These are phyloP conservation scores for Sapajus apella DNA, from an alignment of 2,113 vertebrate species.

Conservation along the genomic window DNA sequence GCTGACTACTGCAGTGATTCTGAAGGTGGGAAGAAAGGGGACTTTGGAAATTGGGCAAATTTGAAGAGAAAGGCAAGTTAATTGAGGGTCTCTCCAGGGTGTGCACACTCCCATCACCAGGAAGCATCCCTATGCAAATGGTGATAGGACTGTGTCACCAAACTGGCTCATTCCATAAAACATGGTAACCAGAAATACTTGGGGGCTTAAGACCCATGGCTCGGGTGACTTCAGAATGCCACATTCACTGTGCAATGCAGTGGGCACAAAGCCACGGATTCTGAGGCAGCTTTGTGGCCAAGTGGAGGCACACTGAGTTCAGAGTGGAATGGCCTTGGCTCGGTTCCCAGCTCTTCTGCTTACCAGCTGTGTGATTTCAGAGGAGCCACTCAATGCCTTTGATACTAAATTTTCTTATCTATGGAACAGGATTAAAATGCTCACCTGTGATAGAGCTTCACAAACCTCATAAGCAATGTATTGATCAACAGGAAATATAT, in stretches of 20 bases:
- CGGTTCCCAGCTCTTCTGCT: background rate
- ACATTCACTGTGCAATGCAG: accelerated
- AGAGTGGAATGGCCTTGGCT: background rate
- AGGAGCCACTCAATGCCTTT: background rate
- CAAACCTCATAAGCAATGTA: background rate
- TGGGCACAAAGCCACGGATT: background rate
- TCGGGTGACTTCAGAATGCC: background rate
- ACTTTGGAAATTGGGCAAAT: background rate
- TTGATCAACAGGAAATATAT: background rate
- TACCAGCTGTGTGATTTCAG: background rate
- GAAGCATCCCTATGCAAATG: background rate
- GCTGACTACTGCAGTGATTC: background rate
- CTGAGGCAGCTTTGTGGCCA: background rate
- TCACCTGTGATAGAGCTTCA: background rate
- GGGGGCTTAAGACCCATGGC: background rate
- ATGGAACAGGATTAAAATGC: background rate
- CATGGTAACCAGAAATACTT: background rate
- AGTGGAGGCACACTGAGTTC: background rate
- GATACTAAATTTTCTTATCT: background rate
- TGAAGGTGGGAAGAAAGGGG: background rate
- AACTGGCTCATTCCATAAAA: background rate
- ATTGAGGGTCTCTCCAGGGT: background rate
- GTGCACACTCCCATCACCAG: background rate
- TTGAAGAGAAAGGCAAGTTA: background rate
- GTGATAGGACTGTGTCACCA: background rate